Percentiles rank a stretch among this genome's conserved stretches.
These are phyloP conservation scores for Eristalis tenax DNA, from an alignment of 2,888 invertebrate genomes.

Conservation along the genomic window DNA sequence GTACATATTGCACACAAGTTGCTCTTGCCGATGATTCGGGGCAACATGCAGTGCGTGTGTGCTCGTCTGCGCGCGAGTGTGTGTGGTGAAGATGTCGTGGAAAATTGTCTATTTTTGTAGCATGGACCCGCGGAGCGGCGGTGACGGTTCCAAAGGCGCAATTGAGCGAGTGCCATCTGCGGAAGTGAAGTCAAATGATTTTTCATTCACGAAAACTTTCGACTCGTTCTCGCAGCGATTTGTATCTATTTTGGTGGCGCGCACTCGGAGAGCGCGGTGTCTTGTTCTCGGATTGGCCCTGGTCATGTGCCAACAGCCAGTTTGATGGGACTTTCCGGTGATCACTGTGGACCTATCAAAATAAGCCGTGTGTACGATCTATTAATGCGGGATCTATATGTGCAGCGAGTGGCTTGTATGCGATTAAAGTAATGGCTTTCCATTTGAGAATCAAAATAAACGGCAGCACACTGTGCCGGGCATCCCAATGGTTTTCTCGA, in stretches of 20 bases:
- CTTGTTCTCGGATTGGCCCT: conserved; percentile 67
- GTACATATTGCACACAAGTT: conserved; percentile 3
- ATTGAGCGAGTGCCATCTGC: conserved; percentile 34
- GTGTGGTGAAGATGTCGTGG: conserved; percentile 36
- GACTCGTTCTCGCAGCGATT: conserved; percentile 15
- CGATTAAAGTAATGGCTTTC: conserved; percentile 47
- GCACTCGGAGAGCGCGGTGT: conserved; percentile 14
- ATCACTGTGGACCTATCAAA: conserved; percentile 67
- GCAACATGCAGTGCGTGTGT: not conserved
- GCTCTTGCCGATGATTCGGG: not conserved
- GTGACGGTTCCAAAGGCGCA: conserved; percentile 38
- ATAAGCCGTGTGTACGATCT: conserved; percentile 44
- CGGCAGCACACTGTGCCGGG: not conserved
- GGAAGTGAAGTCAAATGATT: conserved; percentile 45
- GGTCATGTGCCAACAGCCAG: conserved; percentile 69
- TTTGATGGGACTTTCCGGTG: conserved; percentile 70
- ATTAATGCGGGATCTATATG: conserved; percentile 9
- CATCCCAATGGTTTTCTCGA: conserved; percentile 20
- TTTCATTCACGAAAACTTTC: conserved; percentile 65
- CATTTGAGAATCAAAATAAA: conserved; percentile 3
- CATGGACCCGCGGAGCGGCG: not conserved
- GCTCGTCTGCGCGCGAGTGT: not conserved
- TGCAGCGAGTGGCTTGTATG: conserved; percentile 12
- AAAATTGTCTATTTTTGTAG: conserved; percentile 66
- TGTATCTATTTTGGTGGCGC: conserved; percentile 53